Conservation (phyloP, 1,140 invertebrate genomes). For the Drosophila oshimai region DNA sequence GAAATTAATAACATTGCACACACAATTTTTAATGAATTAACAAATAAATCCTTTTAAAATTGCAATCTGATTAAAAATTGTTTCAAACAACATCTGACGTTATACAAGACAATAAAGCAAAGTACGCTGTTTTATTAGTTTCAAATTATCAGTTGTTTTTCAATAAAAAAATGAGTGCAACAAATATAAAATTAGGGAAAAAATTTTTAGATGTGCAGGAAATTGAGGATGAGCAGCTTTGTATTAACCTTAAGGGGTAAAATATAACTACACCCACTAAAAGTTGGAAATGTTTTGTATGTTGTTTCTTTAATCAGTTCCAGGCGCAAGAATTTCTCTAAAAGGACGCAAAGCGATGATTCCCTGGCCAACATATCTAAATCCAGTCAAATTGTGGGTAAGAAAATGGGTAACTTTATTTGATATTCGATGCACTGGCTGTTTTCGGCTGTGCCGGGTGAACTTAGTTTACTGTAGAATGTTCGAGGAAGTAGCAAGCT, state of each 20-base stretch:
- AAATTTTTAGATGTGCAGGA: not conserved
- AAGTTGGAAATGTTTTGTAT: not conserved
- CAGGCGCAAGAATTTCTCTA: not conserved
- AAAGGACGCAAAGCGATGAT: not conserved
- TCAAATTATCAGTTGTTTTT: not conserved
- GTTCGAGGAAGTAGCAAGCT: too few species aligned
- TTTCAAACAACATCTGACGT: too few species aligned
- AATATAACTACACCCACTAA: too few species aligned
- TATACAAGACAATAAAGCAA: too few species aligned
- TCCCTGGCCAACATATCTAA: not conserved
- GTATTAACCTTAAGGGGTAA: not conserved
- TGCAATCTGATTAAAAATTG: too few species aligned
- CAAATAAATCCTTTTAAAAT: too few species aligned
- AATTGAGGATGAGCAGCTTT: not conserved
- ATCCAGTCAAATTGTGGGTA: constrained; percentile 8
- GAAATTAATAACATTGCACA: too few species aligned
- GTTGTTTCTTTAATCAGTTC: not conserved
- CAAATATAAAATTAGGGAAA: not conserved
- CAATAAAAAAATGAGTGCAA: not conserved
- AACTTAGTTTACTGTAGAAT: not conserved
- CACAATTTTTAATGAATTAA: too few species aligned
- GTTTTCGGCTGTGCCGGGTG: constrained; percentile 7
- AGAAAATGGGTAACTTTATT: constrained; percentile 17
- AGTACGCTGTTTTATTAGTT: not conserved
- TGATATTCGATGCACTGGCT: constrained; percentile 23